A percentile compares a stretch with the other conserved stretches of the same genome.
Evolutionary conservation across 2,113 vertebrate genomes (phyloP).

Genomic region (Coreoperca whiteheadi): DNA sequence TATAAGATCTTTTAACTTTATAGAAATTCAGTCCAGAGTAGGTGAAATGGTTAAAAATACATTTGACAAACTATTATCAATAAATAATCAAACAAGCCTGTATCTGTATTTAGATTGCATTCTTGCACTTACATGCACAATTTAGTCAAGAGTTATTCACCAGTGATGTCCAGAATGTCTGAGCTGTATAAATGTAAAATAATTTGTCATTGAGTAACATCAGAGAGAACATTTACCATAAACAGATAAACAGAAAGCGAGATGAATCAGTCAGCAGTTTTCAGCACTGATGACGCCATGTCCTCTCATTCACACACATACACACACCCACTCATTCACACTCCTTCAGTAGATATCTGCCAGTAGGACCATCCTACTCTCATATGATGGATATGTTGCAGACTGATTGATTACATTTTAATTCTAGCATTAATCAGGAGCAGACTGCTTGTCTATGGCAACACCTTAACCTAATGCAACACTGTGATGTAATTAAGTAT

Average conservation of each 20-base stretch:
- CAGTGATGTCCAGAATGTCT: background rate
- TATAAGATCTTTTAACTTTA: too few relatives aligned
- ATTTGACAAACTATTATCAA: background rate
- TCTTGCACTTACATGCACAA: background rate
- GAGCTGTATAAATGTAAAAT: background rate
- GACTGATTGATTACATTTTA: constrained; percentile 46
- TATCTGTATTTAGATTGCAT: background rate
- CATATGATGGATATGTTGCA: constrained; percentile 16
- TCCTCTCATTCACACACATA: background rate
- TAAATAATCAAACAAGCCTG: background rate
- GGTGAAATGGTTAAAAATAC: background rate
- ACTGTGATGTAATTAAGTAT: constrained; percentile 31
- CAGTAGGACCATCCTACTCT: background rate
- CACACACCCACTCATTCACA: constrained; percentile 27
- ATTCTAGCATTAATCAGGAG: constrained; percentile 49
- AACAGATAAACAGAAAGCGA: background rate
- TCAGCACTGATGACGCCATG: constrained; percentile 21
- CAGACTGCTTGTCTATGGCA: constrained; percentile 27
- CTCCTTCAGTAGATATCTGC: background rate
- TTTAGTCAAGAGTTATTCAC: background rate
- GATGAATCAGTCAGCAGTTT: constrained; percentile 39
- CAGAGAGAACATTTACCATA: constrained; percentile 35
- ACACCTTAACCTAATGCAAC: constrained; percentile 33
- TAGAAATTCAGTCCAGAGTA: too few relatives aligned
- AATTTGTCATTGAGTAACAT: constrained; percentile 13